A percentile compares a stretch with the other conserved stretches of the same genome.
phyloP scores from a whole-genome alignment of 2,113 vertebrate genomes.

The Passer montanus region DNA sequence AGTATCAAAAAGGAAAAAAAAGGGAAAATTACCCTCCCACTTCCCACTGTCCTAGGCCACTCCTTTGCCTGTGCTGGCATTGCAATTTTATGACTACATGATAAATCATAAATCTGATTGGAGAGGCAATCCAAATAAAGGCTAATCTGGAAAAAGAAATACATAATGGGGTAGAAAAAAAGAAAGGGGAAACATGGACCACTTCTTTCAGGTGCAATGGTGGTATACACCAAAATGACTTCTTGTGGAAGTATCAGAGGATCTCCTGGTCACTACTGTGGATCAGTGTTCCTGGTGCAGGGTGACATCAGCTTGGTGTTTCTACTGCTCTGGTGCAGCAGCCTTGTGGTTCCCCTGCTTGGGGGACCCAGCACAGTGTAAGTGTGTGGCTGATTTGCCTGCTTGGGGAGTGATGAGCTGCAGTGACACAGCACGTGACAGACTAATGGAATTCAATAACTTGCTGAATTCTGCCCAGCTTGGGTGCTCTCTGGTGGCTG shows the following conservation, averaged over 20 bases:
- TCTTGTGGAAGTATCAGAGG: background rate
- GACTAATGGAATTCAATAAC: background rate
- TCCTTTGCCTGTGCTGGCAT: background rate
- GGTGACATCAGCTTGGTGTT: background rate
- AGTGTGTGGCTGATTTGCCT: background rate
- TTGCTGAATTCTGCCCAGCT: constrained; percentile 13
- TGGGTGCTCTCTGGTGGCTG: constrained; percentile 66
- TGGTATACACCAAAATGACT: background rate
- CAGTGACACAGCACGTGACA: background rate
- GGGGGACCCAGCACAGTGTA: background rate
- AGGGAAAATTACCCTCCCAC: background rate
- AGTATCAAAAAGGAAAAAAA: background rate
- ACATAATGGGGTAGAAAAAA: background rate
- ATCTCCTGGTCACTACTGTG: background rate
- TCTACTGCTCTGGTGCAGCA: background rate
- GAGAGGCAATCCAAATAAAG: background rate
- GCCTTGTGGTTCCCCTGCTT: background rate
- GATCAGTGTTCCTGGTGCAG: background rate
- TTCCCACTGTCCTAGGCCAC: background rate
- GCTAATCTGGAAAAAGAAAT: background rate
- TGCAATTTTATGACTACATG: background rate
- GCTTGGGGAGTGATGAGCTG: background rate
- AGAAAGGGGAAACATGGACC: background rate
- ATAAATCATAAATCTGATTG: background rate
- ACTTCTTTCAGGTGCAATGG: background rate